Conservation (phyloP, 2,888 invertebrate species). For the Lasioglossum leucozonium region DNA sequence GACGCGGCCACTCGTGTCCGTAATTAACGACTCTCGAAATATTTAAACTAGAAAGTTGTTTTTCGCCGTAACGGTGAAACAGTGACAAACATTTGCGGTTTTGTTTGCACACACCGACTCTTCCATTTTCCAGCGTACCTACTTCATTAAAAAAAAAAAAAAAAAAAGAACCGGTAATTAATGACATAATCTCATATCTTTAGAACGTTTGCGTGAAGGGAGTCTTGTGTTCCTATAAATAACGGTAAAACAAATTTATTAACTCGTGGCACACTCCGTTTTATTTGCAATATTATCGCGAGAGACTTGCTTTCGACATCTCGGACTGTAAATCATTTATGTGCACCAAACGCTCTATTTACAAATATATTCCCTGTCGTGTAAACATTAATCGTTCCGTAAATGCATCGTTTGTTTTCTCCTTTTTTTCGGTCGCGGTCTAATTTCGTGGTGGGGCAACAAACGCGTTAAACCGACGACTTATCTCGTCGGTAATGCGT, state of each 20-base stretch:
- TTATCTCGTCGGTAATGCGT: not conserved
- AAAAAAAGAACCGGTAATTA: not conserved
- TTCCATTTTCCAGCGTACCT: not conserved
- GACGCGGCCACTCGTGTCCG: not conserved
- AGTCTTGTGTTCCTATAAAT: not conserved
- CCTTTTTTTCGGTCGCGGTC: not conserved
- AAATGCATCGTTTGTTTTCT: not conserved
- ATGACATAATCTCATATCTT: not conserved
- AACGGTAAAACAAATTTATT: not conserved
- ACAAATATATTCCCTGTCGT: not conserved
- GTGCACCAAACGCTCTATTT: not conserved
- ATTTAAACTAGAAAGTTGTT: constrained; percentile 9
- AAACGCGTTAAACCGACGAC: not conserved
- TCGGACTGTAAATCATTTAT: not conserved
- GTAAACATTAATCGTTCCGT: not conserved
- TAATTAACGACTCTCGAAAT: constrained; percentile 12
- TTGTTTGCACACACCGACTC: not conserved
- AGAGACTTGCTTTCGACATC: not conserved
- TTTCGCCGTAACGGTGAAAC: not conserved
- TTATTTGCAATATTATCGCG: not conserved
- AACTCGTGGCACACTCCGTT: not conserved
- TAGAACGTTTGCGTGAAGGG: not conserved
- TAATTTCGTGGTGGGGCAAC: not conserved
- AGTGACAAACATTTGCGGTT: not conserved
- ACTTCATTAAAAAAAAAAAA: not conserved